Evolutionary conservation across 2,113 vertebrate genomes (phyloP).

Genomic region (Serranochromis macrocephalus): DNA sequence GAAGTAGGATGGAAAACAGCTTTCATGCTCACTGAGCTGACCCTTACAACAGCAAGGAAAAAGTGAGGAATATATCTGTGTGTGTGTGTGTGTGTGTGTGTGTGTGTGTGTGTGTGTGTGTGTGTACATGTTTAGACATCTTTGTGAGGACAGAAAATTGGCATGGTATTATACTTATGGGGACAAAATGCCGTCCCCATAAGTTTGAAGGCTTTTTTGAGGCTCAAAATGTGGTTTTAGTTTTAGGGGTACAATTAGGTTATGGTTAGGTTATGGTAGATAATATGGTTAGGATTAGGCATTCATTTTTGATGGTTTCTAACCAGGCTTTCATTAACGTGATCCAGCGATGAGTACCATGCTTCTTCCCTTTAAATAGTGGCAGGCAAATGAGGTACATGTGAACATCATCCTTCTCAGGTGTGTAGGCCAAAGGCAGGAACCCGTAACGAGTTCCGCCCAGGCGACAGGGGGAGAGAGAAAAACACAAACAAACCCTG

Average conservation of each 20-base stretch:
- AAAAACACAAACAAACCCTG: background rate
- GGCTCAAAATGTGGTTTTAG: background rate
- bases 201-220: background rate
- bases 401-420: background rate
- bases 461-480: background rate
- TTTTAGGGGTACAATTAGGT: background rate
- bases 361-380: background rate
- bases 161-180: background rate
- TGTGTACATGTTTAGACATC: background rate
- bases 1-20: background rate
- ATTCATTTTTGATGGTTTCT: background rate
- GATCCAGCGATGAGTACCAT: background rate
- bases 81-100: background rate
- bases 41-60: background rate
- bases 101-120: too few relatives aligned
- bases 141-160: background rate
- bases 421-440: background rate
- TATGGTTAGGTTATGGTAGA: background rate
- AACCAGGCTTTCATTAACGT: background rate
- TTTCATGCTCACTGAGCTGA: background rate
- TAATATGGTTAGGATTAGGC: background rate
- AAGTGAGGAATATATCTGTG: too few relatives aligned
- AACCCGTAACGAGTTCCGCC: rapidly evolving
- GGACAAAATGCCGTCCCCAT: background rate
- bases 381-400: background rate